These are phyloP conservation scores for Scolopax bukidnonensis DNA, from an alignment of 2,797 vertebrate genomes.

Conservation along the genomic window DNA sequence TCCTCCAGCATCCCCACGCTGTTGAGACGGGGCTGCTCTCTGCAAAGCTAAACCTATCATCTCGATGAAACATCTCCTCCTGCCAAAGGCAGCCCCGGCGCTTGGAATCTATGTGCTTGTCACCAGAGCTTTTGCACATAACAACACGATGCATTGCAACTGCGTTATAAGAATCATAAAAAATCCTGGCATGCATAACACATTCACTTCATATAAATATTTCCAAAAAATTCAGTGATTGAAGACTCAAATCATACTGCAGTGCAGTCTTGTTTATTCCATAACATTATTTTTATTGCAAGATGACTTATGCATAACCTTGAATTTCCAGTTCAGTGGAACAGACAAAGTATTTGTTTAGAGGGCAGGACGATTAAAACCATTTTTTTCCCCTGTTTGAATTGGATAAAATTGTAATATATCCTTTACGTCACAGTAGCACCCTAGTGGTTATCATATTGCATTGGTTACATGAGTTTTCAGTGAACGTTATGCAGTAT, in stretches of 20 bases:
- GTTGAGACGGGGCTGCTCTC: not conserved
- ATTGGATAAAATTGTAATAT: conserved; percentile 79
- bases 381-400: conserved; percentile 76
- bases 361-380: conserved; percentile 72
- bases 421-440: conserved; percentile 82
- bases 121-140: not conserved
- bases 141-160: conserved; percentile 20
- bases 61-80: not conserved
- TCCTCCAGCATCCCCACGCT: not conserved
- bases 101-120: conserved; percentile 28
- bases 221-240: conserved; percentile 51
- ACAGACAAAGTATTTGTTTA: conserved; percentile 78
- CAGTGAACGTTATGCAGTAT: conserved; percentile 79
- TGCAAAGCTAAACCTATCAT: not conserved
- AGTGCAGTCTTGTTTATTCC: conserved; percentile 62
- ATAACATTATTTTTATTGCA: conserved; percentile 72
- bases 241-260: conserved; percentile 57
- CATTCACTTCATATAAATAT: conserved; percentile 54
- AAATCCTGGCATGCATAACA: conserved; percentile 1
- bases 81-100: not conserved
- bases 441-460: conserved; percentile 83
- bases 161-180: conserved; percentile 20
- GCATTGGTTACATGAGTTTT: conserved; percentile 79
- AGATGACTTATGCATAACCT: conserved; percentile 73
- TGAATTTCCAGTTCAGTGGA: conserved; percentile 76